These are phyloP conservation scores for Trematocara nigrifrons DNA, from an alignment of 2,113 vertebrate genomes.

Conservation along the genomic window DNA sequence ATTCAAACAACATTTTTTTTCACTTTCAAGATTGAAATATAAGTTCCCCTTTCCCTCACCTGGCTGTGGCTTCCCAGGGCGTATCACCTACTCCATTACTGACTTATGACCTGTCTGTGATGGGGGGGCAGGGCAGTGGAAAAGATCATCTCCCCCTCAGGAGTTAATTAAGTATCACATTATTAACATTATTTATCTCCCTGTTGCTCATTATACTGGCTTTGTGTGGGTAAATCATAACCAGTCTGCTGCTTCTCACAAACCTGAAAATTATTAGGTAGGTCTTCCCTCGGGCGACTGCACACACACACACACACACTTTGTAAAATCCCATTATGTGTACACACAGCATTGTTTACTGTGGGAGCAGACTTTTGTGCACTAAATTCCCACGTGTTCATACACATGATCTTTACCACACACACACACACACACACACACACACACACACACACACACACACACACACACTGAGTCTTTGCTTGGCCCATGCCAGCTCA, in stretches of 20 bases:
- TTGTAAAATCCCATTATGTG: neutral
- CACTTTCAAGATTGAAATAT: neutral
- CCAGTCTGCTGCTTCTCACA: neutral
- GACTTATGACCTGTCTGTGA: slow-evolving; percentile 2
- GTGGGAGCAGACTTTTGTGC: neutral
- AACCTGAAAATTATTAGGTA: neutral
- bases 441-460: neutral
- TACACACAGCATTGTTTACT: neutral
- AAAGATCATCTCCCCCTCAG: neutral
- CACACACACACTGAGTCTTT: neutral
- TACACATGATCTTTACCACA: neutral
- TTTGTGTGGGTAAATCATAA: neutral
- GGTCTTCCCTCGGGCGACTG: neutral
- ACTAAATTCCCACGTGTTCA: neutral
- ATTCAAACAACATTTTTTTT: neutral
- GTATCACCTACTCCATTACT: neutral
- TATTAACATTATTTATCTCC: slow-evolving; percentile 29
- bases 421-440: neutral
- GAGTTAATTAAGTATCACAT: slow-evolving; percentile 28
- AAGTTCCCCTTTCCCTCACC: neutral
- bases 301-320: neutral
- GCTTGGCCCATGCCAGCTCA: neutral
- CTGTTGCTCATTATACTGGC: slow-evolving; percentile 6
- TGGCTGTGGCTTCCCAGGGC: neutral
- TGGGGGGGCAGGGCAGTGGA: neutral